Evolutionary conservation across 2,797 vertebrate species (phyloP).

Genomic region (Takifugu ocellatus): DNA sequence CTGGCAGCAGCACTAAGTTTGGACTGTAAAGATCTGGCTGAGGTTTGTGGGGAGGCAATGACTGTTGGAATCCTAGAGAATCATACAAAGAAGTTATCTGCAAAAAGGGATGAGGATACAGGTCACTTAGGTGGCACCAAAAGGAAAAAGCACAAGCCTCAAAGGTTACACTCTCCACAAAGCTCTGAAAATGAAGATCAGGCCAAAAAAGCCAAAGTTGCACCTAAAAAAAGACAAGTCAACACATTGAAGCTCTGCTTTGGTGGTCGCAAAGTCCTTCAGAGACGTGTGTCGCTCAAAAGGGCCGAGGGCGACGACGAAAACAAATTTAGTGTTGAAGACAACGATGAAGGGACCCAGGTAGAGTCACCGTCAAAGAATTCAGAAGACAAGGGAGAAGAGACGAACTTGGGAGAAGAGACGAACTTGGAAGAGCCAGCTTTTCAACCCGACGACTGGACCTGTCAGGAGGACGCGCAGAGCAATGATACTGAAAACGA

Average conservation of each 20-base stretch:
- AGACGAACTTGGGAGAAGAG: neutral
- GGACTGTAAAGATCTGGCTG: conserved; percentile 84
- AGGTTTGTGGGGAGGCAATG: conserved; percentile 77
- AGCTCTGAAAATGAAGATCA: conserved; percentile 44
- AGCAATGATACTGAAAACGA: conserved; percentile 32
- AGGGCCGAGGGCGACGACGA: neutral
- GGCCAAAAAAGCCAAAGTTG: conserved; percentile 15
- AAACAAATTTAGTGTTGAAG: neutral
- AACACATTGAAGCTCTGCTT: conserved; percentile 75
- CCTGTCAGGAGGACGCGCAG: conserved; percentile 21
- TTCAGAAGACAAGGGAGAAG: neutral
- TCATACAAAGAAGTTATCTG: neutral
- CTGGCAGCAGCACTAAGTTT: conserved; percentile 82
- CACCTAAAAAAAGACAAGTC: conserved; percentile 55
- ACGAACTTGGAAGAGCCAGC: neutral
- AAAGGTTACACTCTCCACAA: conserved; percentile 29
- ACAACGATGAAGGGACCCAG: neutral
- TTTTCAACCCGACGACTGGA: conserved; percentile 28
- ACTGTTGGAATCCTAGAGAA: conserved; percentile 25
- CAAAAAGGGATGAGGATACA: conserved; percentile 3
- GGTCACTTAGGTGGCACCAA: conserved; percentile 3
- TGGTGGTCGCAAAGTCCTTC: conserved; percentile 72
- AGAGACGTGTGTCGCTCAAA: neutral
- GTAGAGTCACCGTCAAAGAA: neutral
- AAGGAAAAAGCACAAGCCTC: conserved; percentile 19